Percentiles rank a stretch among this genome's conserved stretches.
Conservation (phyloP, 2,888 invertebrate species). For the Leptopilina myrica region DNA sequence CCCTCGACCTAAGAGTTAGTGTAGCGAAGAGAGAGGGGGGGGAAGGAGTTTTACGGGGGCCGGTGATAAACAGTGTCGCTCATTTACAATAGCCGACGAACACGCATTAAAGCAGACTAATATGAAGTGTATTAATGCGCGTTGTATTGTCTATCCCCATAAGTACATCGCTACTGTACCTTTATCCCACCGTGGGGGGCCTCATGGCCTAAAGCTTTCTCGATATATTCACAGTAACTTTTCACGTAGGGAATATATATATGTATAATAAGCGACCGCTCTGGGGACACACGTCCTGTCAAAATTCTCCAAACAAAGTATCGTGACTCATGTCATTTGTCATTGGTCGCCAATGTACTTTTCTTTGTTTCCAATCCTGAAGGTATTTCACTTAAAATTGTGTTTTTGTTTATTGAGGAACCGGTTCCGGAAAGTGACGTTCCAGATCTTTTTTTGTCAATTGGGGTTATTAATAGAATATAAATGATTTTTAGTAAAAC, state of each 20-base stretch:
- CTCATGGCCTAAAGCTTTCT: slow-evolving; percentile 62
- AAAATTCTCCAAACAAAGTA: slow-evolving; percentile 30
- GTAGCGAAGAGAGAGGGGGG: slow-evolving; percentile 51
- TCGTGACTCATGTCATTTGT: slow-evolving; percentile 41
- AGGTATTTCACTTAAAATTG: too few species aligned
- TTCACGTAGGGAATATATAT: slow-evolving; percentile 51
- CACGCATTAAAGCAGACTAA: slow-evolving; percentile 76
- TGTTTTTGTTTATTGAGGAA: too few species aligned
- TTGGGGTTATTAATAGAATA: too few species aligned
- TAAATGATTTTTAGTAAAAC: too few species aligned
- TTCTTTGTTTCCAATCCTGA: neutral
- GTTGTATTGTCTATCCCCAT: slow-evolving; percentile 75
- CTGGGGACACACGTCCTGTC: slow-evolving; percentile 35
- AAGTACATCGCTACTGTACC: slow-evolving; percentile 75
- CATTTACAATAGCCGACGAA: slow-evolving; percentile 76
- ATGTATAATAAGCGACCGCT: slow-evolving; percentile 45
- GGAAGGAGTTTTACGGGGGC: slow-evolving; percentile 68
- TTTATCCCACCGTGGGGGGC: slow-evolving; percentile 74
- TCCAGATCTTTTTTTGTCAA: too few species aligned
- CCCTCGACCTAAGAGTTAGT: slow-evolving; percentile 61
- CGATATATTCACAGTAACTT: slow-evolving; percentile 68
- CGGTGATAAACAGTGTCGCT: slow-evolving; percentile 77
- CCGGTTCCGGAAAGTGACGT: too few species aligned
- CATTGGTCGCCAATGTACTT: slow-evolving; percentile 21
- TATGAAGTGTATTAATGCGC: slow-evolving; percentile 77